Base-by-base conservation (phyloP, 2,888 invertebrate genomes). In the Caenorhabditis zanzibari region DNA sequence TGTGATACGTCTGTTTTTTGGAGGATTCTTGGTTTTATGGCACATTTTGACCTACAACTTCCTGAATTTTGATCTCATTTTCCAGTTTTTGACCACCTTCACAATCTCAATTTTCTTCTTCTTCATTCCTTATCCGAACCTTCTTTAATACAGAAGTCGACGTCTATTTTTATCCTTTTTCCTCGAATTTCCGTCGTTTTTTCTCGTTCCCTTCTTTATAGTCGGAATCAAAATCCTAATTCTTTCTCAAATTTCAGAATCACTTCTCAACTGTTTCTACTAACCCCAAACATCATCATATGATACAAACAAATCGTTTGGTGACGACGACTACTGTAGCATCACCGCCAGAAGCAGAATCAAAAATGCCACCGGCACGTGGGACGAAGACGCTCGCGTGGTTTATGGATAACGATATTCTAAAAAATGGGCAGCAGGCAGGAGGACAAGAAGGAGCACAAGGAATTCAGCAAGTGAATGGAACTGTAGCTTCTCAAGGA, bases 351-450 rank as follows among this genome's bases (percentile, higher is more conserved):
- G 6, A 16, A 58, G n/a, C 19, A 16, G n/a, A 4, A 28, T 16
- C 59, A 66, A 41, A 0, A 41, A 75, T 79, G 79, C 79, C 79
- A 24, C 69, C 81, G 41, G 73, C 85, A 16, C 74, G 87, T 28
- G 84, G 84, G n/a, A 54, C 82, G 38, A 89, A 89, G 69, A 88
- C 89, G 2, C 85, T 89, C 49, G 89, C 84, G 47, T 89, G 89
- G 89, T 89, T 89, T 58, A 81, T 89, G 80, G 79, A 77, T 28
- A 61, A 66, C 44, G 85, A 82, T 54, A 52, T 86, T 19, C 59
- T 85, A 66, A 84, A 81, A 47, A 86, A 86, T 54, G 24, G 24
- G n/a, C n/a, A n/a, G n/a, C n/a, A n/a, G n/a, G n/a, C n/a, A 19
- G 49, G 49, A 19, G 49, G 22, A 49, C n/a, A 24, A 10, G 47